phyloP scores from a whole-genome alignment of 2,113 vertebrate genomes.

The Scomber colias region DNA sequence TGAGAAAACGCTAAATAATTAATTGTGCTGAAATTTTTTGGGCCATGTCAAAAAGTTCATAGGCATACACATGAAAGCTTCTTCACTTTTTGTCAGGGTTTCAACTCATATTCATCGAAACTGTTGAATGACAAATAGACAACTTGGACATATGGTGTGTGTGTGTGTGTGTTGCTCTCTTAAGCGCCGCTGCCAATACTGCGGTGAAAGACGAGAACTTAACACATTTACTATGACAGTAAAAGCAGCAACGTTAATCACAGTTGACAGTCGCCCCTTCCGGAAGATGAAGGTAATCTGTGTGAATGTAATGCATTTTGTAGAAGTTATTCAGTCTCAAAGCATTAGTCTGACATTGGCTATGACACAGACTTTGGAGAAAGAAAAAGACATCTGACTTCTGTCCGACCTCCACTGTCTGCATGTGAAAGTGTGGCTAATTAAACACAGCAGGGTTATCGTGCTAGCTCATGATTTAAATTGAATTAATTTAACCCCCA shows the following conservation, averaged over 20 bases:
- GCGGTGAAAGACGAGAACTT: neutral
- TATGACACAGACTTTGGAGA: no score
- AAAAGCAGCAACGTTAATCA: neutral
- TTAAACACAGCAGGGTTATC: no score
- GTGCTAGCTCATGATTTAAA: no score
- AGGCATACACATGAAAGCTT: neutral
- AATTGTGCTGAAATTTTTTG: neutral
- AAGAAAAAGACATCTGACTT: no score
- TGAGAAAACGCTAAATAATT: neutral
- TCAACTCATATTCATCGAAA: neutral
- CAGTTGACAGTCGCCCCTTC: neutral
- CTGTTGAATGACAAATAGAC: slow-evolving; percentile 7
- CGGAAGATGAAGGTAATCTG: neutral
- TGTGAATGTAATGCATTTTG: no score
- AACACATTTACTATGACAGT: neutral
- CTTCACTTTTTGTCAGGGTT: neutral
- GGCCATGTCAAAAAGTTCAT: neutral
- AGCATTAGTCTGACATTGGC: no score
- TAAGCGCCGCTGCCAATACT: neutral
- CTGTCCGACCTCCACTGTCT: no score
- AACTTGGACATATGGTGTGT: slow-evolving; percentile 8
- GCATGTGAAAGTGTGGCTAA: no score
- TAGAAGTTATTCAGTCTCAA: neutral
- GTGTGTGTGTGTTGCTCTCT: neutral
- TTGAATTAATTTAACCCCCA: no score